Evolutionary conservation across 1,140 invertebrate genomes (phyloP).

Genomic region (Lerema accius): DNA sequence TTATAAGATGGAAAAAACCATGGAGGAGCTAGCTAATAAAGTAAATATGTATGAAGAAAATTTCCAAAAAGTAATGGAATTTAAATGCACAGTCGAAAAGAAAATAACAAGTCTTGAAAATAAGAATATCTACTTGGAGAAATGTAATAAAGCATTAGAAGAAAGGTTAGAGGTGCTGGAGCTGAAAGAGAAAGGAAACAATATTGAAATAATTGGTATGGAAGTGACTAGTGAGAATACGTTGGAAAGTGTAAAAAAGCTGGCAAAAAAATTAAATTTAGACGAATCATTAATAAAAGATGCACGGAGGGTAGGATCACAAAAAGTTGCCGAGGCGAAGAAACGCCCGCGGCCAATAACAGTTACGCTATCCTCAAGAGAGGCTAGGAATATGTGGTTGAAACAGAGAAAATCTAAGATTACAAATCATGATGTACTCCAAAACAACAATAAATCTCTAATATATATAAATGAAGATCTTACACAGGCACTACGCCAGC

Average conservation of each 20-base stretch:
- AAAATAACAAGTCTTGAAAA: constrained; percentile 26
- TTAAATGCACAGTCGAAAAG: constrained; percentile 21
- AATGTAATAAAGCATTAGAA: constrained; percentile 19
- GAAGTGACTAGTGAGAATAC: constrained; percentile 22
- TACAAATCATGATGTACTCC: constrained; percentile 9
- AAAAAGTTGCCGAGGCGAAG: constrained; percentile 16
- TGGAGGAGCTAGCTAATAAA: constrained; percentile 19
- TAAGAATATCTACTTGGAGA: constrained; percentile 21
- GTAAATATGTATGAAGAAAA: constrained; percentile 15
- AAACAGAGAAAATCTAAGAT: constrained; percentile 3
- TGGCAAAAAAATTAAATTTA: constrained; percentile 13
- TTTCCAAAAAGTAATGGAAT: constrained; percentile 23
- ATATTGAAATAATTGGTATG: constrained; percentile 26
- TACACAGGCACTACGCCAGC: neutral
- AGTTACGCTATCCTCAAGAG: constrained; percentile 13
- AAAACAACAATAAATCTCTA: constrained; percentile 1
- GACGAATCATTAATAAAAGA: constrained; percentile 12
- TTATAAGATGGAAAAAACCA: constrained; percentile 26
- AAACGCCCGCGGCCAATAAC: constrained; percentile 10
- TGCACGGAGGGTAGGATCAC: constrained; percentile 30
- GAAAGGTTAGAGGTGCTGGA: constrained; percentile 11
- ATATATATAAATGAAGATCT: constrained; percentile 28
- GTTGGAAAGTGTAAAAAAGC: constrained; percentile 8
- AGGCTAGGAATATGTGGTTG: constrained; percentile 13
- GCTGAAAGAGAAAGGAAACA: constrained; percentile 25